A percentile compares a stretch with the other conserved stretches of the same genome.
phyloP scores from a whole-genome alignment of 2,113 vertebrate genomes.

The Dipodomys stephensi region DNA sequence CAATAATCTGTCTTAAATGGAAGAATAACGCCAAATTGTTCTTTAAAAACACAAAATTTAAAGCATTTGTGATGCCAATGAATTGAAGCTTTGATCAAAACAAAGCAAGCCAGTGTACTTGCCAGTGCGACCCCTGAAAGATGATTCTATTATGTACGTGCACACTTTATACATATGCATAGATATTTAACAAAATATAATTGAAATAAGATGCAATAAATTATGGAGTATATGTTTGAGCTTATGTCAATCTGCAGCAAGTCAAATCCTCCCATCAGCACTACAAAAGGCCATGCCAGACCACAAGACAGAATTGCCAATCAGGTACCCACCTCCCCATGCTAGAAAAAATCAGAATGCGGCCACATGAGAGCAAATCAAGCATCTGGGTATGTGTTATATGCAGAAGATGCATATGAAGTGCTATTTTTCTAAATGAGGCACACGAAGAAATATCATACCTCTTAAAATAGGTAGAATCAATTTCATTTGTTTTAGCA shows the following conservation, averaged over 20 bases:
- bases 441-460: slow-evolving; percentile 63
- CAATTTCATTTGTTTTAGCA: slow-evolving; percentile 63
- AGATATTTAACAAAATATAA: slow-evolving; percentile 81
- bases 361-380: slow-evolving; percentile 78
- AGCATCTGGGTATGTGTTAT: slow-evolving; percentile 70
- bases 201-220: slow-evolving; percentile 79
- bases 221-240: slow-evolving; percentile 75
- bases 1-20: neutral
- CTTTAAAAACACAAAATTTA: slow-evolving; percentile 12
- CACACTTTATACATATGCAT: slow-evolving; percentile 74
- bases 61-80: neutral
- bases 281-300: slow-evolving; percentile 79
- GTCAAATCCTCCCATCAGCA: slow-evolving; percentile 80
- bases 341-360: slow-evolving; percentile 77
- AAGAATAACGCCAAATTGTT: slow-evolving; percentile 41
- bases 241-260: slow-evolving; percentile 77
- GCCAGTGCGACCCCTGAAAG: slow-evolving; percentile 85
- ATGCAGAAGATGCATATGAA: slow-evolving; percentile 71
- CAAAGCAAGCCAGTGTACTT: slow-evolving; percentile 76
- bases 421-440: slow-evolving; percentile 66
- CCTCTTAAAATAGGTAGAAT: slow-evolving; percentile 73
- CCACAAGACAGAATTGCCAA: slow-evolving; percentile 76
- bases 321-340: slow-evolving; percentile 73
- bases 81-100: slow-evolving; percentile 51
- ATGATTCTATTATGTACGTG: slow-evolving; percentile 80